These are phyloP conservation scores for Callipepla squamata DNA, from an alignment of 2,113 vertebrate species.

Conservation along the genomic window DNA sequence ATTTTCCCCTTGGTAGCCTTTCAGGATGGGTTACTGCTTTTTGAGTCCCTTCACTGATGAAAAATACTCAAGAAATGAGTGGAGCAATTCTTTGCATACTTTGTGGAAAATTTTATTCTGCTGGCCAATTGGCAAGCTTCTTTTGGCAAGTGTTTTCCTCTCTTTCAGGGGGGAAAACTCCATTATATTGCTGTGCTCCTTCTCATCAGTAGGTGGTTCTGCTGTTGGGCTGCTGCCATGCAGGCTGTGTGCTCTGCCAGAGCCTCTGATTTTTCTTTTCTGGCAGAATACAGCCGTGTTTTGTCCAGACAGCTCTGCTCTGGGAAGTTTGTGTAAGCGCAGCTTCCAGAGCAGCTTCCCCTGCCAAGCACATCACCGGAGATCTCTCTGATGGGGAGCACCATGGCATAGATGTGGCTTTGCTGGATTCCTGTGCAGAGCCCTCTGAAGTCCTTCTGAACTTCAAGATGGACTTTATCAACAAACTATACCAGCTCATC, in stretches of 20 bases:
- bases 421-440: background rate
- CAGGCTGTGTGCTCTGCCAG: background rate
- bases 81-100: background rate
- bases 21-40: background rate
- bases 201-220: slow-evolving; percentile 9
- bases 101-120: background rate
- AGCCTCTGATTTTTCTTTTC: background rate
- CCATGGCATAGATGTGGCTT: background rate
- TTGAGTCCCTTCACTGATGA: background rate
- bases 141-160: background rate
- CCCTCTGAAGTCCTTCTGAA: background rate
- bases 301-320: slow-evolving; percentile 60
- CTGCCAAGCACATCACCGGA: slow-evolving; percentile 50
- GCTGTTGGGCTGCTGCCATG: background rate
- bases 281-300: slow-evolving; percentile 43
- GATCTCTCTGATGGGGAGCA: background rate
- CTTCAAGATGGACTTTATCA: background rate
- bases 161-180: background rate
- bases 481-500: background rate
- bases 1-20: background rate
- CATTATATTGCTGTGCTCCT: background rate
- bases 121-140: background rate
- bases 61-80: background rate
- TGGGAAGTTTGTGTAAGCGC: slow-evolving; percentile 45
- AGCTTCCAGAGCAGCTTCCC: slow-evolving; percentile 56